phyloP scores from a whole-genome alignment of 2,888 invertebrate genomes.

The Dolichomitus sp. region DNA sequence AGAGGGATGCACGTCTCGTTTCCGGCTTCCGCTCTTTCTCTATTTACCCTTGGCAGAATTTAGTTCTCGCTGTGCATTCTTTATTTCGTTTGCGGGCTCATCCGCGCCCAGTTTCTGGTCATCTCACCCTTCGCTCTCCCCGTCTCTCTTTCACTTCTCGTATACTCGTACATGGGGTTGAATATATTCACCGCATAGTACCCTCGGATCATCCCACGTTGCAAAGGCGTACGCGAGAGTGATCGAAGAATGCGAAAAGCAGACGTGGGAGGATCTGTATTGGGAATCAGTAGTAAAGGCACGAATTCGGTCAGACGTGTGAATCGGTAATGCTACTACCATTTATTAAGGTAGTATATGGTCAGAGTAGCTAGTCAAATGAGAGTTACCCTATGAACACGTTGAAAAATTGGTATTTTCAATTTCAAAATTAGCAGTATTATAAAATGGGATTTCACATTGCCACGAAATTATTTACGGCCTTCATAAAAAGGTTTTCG shows the following conservation, averaged over 20 bases:
- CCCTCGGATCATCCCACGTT: not conserved
- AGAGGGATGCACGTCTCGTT: not conserved
- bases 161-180: not conserved
- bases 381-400: not conserved
- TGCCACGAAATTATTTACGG: no score
- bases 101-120: conserved; percentile 25
- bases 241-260: not conserved
- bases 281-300: not conserved
- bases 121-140: conserved; percentile 6
- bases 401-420: not conserved
- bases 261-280: not conserved
- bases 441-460: no score
- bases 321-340: not conserved
- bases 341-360: not conserved
- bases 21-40: not conserved
- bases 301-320: conserved; percentile 12
- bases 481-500: no score
- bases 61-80: conserved; percentile 43
- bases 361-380: no score
- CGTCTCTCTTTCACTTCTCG: no score
- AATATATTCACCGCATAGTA: not conserved
- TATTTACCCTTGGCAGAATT: conserved; percentile 35
- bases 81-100: conserved; percentile 34
- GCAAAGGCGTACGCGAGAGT: not conserved
- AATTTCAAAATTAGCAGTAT: no score